phyloP scores from a whole-genome alignment of 2,888 invertebrate genomes.

The Pyrgus malvae region DNA sequence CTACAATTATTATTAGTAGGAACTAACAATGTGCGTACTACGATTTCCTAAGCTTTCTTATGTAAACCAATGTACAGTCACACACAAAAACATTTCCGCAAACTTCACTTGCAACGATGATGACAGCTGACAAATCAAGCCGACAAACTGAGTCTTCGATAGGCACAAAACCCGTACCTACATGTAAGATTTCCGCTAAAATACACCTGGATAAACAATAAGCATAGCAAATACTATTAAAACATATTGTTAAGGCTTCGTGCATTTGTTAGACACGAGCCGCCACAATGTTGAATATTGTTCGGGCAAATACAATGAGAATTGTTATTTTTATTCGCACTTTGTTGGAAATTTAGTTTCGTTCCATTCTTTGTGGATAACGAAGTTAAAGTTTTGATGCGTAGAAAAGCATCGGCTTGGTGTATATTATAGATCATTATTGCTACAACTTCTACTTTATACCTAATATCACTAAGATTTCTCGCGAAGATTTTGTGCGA shows the following conservation, averaged over 20 bases:
- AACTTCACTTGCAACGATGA: constrained; percentile 1
- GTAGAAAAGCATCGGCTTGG: neutral
- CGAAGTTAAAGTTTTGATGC: neutral
- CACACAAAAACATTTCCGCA: constrained; percentile 14
- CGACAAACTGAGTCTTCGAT: neutral
- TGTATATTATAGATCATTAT: too few relatives aligned
- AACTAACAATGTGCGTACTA: neutral
- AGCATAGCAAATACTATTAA: constrained; percentile 24
- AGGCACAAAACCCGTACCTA: neutral
- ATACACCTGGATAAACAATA: constrained; percentile 25
- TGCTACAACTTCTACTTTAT: too few relatives aligned
- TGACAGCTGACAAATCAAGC: neutral
- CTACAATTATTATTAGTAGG: too few relatives aligned
- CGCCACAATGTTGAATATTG: constrained; percentile 16
- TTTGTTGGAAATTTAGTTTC: constrained; percentile 20
- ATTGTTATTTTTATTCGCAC: constrained; percentile 25
- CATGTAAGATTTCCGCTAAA: constrained; percentile 19
- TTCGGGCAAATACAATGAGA: constrained; percentile 23
- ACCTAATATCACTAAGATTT: too few relatives aligned
- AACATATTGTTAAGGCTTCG: constrained; percentile 20
- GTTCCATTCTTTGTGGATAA: constrained; percentile 8
- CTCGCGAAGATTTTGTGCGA: too few relatives aligned
- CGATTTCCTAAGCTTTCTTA: constrained; percentile 2
- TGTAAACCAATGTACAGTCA: constrained; percentile 2
- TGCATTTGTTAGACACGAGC: constrained; percentile 17